Base-by-base conservation (phyloP, 2,797 vertebrate genomes). In the Labeo calbasu region DNA sequence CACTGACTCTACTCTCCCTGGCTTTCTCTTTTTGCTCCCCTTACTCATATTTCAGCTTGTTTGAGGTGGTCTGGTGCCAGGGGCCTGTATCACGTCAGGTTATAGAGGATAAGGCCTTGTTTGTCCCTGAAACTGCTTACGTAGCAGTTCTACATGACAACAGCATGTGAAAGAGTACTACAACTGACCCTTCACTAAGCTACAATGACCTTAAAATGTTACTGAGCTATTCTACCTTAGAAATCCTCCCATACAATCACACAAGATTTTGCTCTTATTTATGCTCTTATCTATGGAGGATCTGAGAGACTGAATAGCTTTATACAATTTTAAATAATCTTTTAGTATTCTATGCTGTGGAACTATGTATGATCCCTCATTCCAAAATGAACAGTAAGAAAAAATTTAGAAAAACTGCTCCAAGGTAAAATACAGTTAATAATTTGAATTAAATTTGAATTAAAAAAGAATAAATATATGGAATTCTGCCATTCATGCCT, bases 1-100 rank as follows among this genome's bases (percentile, higher is more conserved):
- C 3, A 55, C 51, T 57, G 32, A 76, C 28, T 76, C 25, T 73
- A 17, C 46, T 50, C 87, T 70, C 75, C 21, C 61, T 28, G 61
- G 61, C 61, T 63, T 28, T 65, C 23, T 81, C 28, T 57, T 48
- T 77, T 83, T 68, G 57, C 87, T 71, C 68, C 17, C 48, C 59
- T 76, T 25, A 66, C 81, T 83, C 72, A 77, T 3, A 51, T 83
- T 55, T 66, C 81, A 77, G 28, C 72, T 66, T 69, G 63, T 83
- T 48, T 77, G 19, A 77, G 50, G 73, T 48, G 17, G 40, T n/a
- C 36, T 59, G 50, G 17, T 69, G 65, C 51, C 63, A 77, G 23
- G 51, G 51, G 50, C 63, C 36, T 68, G 63, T 36, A 68, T 83
- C 10, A 83, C 8, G 48, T 46, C 51, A 77, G 65, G 51, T 69